These are phyloP conservation scores for Corythornis madagascariensis DNA, from an alignment of 2,113 vertebrate species.

Conservation along the genomic window DNA sequence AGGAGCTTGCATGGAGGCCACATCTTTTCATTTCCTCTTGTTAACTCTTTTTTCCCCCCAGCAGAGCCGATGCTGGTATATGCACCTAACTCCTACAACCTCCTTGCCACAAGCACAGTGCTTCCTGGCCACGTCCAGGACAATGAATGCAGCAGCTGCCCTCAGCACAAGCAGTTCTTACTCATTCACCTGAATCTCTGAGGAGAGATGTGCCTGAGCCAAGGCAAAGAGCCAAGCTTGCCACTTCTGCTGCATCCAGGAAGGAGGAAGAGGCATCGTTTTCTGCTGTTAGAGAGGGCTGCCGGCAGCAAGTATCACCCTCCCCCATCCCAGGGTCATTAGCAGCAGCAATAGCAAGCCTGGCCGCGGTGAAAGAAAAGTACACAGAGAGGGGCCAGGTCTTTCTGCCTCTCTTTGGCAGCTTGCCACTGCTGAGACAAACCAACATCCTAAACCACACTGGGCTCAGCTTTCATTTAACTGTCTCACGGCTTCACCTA, in stretches of 20 bases:
- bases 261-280: conserved; percentile 2
- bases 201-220: not conserved
- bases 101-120: not conserved
- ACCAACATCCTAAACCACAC: not conserved
- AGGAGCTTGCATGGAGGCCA: not conserved
- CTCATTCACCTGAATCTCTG: conserved; percentile 17
- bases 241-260: conserved; percentile 2
- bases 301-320: not conserved
- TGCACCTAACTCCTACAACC: not conserved
- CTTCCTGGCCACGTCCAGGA: not conserved
- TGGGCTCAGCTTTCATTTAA: not conserved
- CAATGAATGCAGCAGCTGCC: not conserved
- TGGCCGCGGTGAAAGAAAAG: not conserved
- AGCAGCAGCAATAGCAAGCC: not conserved
- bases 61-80: not conserved
- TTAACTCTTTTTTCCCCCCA: not conserved
- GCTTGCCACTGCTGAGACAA: not conserved
- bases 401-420: not conserved
- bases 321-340: not conserved
- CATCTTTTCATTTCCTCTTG: not conserved
- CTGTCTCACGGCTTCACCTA: not conserved
- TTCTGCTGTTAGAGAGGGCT: not conserved
- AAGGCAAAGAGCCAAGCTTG: conserved; percentile 34
- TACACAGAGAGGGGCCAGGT: not conserved
- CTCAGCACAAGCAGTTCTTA: not conserved